Evolutionary conservation across 2,113 vertebrate genomes (phyloP), one percentile per base, ranked within the genome.

Genomic region (Limanda limanda): DNA sequence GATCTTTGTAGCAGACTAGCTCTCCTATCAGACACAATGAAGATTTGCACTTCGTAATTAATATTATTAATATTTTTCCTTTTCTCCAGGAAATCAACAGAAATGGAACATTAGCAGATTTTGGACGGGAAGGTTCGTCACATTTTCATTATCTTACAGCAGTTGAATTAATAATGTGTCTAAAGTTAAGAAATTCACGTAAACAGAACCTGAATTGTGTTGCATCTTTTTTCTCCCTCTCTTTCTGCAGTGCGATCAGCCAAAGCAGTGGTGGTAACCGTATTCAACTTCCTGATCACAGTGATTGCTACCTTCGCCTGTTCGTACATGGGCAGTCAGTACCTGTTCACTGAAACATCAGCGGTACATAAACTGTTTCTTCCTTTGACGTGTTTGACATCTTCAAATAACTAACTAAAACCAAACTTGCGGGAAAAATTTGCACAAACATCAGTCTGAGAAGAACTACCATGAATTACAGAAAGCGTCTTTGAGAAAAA

Each of bases 281-380:
- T 99, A 14, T 95, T 99, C 87, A 99, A 99, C 94, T 99, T 97
- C 94, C 83, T 99, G 21, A 93, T 99, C 84, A 99, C 98, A 0
- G 93, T 99, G 84, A 94, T 64, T 10, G 96, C 98, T 31, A 83
- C 97, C 1, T 99, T 99, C 1, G 94, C 95, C 71, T 99, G 98
- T 78, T 95, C 97, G 0, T 99, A 97, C 86, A 94, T 99, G 72
- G 97, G 96, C 84, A 99, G 96, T 89, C 97, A 98, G 89, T 99
- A 97, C 68, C 0, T 99, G 85, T 99, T 99, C 27, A 89, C 94
- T 0, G 97, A 99, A 87, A 96, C 92, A 0, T 74, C 97, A 0
- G 89, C 97, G 84, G 97, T 99, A 90, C 95, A 18, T 18, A 6
- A 4, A 51, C 45, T 3, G 3, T 51, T 51, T 51, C 47, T 48